Evolutionary conservation across 1,140 invertebrate species (phyloP).

Genomic region (Spodoptera frugiperda): DNA sequence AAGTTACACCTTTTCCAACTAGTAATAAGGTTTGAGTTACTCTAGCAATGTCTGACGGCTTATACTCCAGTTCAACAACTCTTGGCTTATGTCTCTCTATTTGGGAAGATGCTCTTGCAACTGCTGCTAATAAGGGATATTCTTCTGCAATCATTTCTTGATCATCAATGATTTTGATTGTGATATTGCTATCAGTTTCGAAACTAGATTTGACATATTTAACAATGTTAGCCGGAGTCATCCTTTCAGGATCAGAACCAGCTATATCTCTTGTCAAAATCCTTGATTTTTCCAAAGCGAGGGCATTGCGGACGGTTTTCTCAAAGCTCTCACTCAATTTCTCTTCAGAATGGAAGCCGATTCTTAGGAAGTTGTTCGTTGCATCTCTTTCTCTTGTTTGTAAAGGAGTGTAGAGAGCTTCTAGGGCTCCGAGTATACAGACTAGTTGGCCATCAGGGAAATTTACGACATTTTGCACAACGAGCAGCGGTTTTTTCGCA

Average conservation of each 20-base stretch:
- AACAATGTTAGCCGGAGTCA: constrained; percentile 92
- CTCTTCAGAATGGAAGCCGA: constrained; percentile 80
- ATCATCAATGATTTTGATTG: constrained; percentile 91
- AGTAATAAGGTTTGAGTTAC: constrained; percentile 92
- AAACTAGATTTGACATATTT: constrained; percentile 93
- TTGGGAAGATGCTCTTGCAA: constrained; percentile 94
- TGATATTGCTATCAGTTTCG: constrained; percentile 85
- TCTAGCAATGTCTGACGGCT: constrained; percentile 87
- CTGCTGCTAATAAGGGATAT: constrained; percentile 96
- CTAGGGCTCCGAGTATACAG: constrained; percentile 92
- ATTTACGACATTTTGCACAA: constrained; percentile 84
- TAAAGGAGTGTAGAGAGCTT: constrained; percentile 95
- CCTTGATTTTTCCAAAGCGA: constrained; percentile 89
- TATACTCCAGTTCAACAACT: constrained; percentile 94
- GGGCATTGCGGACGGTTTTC: constrained; percentile 87
- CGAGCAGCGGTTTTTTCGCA: constrained; percentile 90
- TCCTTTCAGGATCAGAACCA: constrained; percentile 96
- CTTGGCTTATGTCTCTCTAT: constrained; percentile 93
- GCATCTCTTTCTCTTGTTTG: constrained; percentile 92
- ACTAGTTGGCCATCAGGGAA: constrained; percentile 89
- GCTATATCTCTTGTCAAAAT: constrained; percentile 82
- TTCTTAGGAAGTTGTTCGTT: constrained; percentile 86
- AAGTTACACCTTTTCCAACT: constrained; percentile 98
- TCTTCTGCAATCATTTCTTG: constrained; percentile 89
- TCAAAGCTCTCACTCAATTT: constrained; percentile 69